Evolutionary conservation across 92 coral and sea anemone species (phyloP), one percentile per base, ranked within the genome.

Genomic region (Palythoa grandis): DNA sequence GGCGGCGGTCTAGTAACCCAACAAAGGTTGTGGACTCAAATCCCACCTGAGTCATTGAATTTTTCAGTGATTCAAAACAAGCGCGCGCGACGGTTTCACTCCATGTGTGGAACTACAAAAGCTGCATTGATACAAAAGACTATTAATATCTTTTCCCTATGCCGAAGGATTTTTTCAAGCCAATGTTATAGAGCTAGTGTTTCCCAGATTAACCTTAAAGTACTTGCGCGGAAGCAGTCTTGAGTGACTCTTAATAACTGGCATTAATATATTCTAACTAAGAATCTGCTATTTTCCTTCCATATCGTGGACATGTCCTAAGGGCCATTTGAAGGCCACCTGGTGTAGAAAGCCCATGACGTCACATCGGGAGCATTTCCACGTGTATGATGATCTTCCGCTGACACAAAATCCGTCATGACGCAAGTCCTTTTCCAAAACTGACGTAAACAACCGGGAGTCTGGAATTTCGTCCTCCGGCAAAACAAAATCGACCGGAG

Each of bases 401-500:
- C 97, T 94, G 77, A 88, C 97, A 88, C 92, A 92, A 83, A 92
- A 94, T 17, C 97, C 97, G 74, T 94, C 93, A 35, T 82, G 83
- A 15, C 90, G 93, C 86, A 94, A 80, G 87, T 94, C 97, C 79
- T 94, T 94, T 83, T 94, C 97, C 23, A 88, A 74, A 73, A 94
- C 79, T 43, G 97, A 92, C 77, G 97, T 92, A 74, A 94, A 94
- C 84, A 82, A 72, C 20, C 92, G 91, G 82, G 87, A 85, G 23
- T 94, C 93, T 11, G 84, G 74, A 67, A 94, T 92, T 25, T 94
- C 97, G 22, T 94, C 92, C 22, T 90, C 91, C 0, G 97, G 95
- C 65, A 94, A 70, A 11, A 90, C 76, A 69, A 94, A 90, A 86
- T 94, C 97, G 40, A 94, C 91, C 50, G 76, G 52, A 29, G 97